Conservation (phyloP, 2,113 vertebrate species). For the Lampris megalopsis region DNA sequence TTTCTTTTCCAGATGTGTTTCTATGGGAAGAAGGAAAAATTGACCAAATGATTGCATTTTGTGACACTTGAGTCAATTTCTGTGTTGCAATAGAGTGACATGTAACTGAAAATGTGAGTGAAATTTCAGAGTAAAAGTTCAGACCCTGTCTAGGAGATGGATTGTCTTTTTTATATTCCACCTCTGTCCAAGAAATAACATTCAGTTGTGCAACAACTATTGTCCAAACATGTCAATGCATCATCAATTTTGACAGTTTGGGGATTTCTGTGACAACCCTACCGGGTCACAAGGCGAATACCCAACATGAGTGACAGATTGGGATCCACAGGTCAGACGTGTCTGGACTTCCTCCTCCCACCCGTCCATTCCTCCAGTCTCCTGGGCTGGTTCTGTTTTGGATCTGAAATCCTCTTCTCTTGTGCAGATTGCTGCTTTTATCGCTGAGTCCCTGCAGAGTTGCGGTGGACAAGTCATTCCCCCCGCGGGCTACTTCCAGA, state of each 20-base stretch:
- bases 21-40: background rate
- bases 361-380: background rate
- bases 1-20: background rate
- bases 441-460: constrained; percentile 98
- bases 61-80: background rate
- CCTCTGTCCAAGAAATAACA: too few relatives aligned
- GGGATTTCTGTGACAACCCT: background rate
- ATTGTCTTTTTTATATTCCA: too few relatives aligned
- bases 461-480: constrained; percentile 98
- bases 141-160: background rate
- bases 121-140: background rate
- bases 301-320: background rate
- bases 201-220: too few relatives aligned
- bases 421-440: constrained; percentile 95
- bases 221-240: background rate
- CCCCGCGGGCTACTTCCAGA: constrained; percentile 95
- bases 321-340: constrained; percentile 17
- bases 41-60: constrained; percentile 4
- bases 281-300: background rate
- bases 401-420: constrained; percentile 79
- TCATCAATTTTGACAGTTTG: background rate
- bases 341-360: background rate
- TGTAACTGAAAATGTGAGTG: background rate
- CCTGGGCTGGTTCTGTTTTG: constrained; percentile 1
- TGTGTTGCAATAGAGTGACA: background rate